These are phyloP conservation scores for Herpetotheres cachinnans DNA, from an alignment of 2,113 vertebrate genomes.

Conservation along the genomic window DNA sequence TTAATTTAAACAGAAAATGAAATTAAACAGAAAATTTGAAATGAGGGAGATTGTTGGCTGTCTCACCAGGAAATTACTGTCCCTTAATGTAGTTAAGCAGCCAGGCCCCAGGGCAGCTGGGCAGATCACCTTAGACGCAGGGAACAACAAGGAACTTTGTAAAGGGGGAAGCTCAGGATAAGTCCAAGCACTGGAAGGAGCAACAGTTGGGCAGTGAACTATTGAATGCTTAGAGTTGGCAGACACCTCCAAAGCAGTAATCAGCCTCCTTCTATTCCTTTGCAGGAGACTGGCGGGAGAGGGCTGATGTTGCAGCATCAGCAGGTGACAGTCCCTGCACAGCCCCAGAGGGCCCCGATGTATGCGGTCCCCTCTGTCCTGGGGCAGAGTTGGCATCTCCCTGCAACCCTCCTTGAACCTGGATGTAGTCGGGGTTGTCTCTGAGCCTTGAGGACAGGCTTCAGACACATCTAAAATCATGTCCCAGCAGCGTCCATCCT, in stretches of 20 bases:
- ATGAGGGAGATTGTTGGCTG: background rate
- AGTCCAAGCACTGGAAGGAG: background rate
- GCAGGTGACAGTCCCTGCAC: background rate
- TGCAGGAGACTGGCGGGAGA: background rate
- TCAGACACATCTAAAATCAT: background rate
- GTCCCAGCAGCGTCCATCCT: background rate
- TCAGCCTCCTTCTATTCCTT: background rate
- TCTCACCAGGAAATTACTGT: conserved; percentile 55
- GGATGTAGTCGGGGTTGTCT: background rate
- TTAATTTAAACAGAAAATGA: conserved; percentile 18
- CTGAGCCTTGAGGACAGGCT: background rate
- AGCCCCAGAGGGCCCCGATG: background rate
- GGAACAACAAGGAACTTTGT: background rate
- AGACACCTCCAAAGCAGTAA: background rate
- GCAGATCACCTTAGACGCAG: background rate
- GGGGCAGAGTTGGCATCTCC: background rate
- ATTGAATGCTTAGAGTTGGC: background rate
- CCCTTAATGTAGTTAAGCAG: conserved; percentile 6
- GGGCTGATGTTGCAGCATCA: background rate
- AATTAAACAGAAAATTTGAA: conserved; percentile 44
- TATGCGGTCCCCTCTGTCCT: fast-evolving
- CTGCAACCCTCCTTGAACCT: fast-evolving
- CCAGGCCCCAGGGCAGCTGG: background rate
- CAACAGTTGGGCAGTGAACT: background rate
- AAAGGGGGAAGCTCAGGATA: background rate